phyloP scores from a whole-genome alignment of 2,797 vertebrate genomes.

The Gymnothorax reevesii region DNA sequence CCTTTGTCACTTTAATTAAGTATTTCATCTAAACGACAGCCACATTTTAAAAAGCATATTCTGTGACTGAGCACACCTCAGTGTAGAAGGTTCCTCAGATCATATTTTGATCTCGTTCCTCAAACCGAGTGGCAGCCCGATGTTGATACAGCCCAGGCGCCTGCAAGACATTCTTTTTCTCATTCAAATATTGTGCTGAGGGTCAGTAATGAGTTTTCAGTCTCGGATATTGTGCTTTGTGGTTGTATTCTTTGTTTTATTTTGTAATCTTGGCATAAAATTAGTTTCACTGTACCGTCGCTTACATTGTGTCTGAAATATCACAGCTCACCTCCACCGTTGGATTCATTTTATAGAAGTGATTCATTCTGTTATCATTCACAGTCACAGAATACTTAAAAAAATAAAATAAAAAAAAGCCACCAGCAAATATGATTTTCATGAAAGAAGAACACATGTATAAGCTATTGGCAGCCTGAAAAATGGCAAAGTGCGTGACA shows the following conservation, averaged over 20 bases:
- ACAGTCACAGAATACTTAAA: slow-evolving; percentile 2
- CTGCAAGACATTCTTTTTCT: slow-evolving; percentile 16
- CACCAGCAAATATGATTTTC: slow-evolving; percentile 18
- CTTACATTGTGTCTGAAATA: slow-evolving; percentile 19
- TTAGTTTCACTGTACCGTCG: neutral
- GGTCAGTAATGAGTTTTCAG: slow-evolving; percentile 14
- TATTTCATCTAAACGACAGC: slow-evolving; percentile 55
- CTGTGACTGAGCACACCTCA: slow-evolving; percentile 33
- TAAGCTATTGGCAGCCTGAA: slow-evolving; percentile 63
- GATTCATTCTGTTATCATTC: slow-evolving; percentile 16
- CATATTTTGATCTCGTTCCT: slow-evolving; percentile 8
- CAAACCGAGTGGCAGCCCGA: slow-evolving; percentile 32
- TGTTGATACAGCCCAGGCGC: slow-evolving; percentile 24
- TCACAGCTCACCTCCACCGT: neutral
- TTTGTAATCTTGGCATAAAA: slow-evolving; percentile 23
- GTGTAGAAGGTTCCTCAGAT: slow-evolving; percentile 45
- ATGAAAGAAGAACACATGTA: slow-evolving; percentile 70
- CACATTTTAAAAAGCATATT: slow-evolving; percentile 45
- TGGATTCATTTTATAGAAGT: slow-evolving; percentile 25
- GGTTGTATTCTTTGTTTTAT: slow-evolving; percentile 21
- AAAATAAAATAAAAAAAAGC: no score
- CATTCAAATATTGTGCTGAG: slow-evolving; percentile 20
- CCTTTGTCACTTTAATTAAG: slow-evolving; percentile 62
- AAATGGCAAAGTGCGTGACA: slow-evolving; percentile 82
- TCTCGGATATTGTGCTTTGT: neutral